Evolutionary conservation across 2,797 vertebrate species (phyloP), one percentile per base, ranked within the genome.

Genomic region (Poeciliopsis presidionis): DNA sequence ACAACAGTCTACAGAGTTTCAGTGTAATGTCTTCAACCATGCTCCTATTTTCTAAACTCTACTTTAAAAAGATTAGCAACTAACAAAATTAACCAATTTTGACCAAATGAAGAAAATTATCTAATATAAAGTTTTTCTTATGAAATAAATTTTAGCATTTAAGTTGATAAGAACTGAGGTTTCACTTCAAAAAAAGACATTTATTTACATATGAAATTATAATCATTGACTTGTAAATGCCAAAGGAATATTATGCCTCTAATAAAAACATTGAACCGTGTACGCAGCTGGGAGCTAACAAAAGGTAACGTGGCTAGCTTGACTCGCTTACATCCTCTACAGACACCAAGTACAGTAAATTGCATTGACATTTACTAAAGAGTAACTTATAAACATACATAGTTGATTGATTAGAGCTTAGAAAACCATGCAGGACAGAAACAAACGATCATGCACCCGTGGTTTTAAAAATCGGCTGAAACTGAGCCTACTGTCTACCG

Each of bases 281-380:
- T 43, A 12, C 9, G 12, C 67, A 70, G 67, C 67, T 28, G 67
- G 67, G 57, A 61, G 45, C 81, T 77, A 72, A 78, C 79, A 79
- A 74, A 28, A 63, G 77, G 72, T 77, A 75, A 72, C 77, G 72
- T 84, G 85, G 84, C 84, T 75, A 71, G 33, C 45, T 75, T 73
- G 78, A 86, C 78, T 76, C 57, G 72, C 53, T 87, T 82, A 41
- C 30, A 82, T 88, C 91, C 91, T 87, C 87, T 86, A 92, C 85
- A 87, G 81, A 86, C 73, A 71, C 65, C 28, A 79, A 75, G 53
- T 86, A 85, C 86, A 85, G 80, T 81, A 87, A 61, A 87, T 16
- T 46, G 67, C 41, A 1, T 45, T 89, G 90, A 88, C 76, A 47
- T 86, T 89, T 76, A n/a, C 65, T 82, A 74, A 74, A 82, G 77